These are phyloP conservation scores for Danionella cerebrum DNA, from an alignment of 2,113 vertebrate species.

Conservation along the genomic window DNA sequence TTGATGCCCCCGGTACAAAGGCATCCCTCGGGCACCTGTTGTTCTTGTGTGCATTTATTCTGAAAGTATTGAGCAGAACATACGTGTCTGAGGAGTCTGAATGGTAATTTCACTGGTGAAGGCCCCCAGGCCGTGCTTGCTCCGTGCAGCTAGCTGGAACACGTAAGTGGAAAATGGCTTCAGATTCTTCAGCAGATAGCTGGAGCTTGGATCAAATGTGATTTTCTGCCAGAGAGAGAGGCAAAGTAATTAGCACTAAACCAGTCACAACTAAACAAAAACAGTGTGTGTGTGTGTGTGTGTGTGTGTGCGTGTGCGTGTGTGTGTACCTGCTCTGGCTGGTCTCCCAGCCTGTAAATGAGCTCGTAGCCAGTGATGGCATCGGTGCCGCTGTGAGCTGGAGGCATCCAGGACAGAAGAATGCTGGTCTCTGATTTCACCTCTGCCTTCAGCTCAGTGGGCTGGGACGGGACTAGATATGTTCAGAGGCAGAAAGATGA, in stretches of 20 bases:
- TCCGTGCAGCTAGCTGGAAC: constrained; percentile 89
- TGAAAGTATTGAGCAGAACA: constrained; percentile 51
- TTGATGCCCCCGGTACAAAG: background rate
- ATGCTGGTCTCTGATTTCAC: constrained; percentile 96
- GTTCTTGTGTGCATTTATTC: background rate
- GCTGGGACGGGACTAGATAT: constrained; percentile 87
- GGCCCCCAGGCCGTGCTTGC: constrained; percentile 90
- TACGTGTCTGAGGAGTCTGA: constrained; percentile 96
- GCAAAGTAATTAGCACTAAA: background rate
- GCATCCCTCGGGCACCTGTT: background rate
- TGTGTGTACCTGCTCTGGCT: constrained; percentile 78
- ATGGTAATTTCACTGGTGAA: constrained; percentile 90
- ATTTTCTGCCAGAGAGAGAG: constrained; percentile 70
- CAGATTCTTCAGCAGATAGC: constrained; percentile 85
- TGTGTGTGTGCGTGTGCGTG: background rate
- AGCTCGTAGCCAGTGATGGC: constrained; percentile 90
- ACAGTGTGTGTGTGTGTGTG: background rate
- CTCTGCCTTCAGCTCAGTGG: constrained; percentile 90
- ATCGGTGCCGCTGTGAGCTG: constrained; percentile 75
- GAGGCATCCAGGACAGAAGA: constrained; percentile 90
- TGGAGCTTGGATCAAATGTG: constrained; percentile 79
- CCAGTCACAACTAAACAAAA: background rate
- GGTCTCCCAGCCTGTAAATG: constrained; percentile 81
- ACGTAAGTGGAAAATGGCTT: constrained; percentile 91
- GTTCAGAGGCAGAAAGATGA: background rate